Evolutionary conservation across 2,888 invertebrate species (phyloP).

Genomic region (Glyphotaelius pellucidus): DNA sequence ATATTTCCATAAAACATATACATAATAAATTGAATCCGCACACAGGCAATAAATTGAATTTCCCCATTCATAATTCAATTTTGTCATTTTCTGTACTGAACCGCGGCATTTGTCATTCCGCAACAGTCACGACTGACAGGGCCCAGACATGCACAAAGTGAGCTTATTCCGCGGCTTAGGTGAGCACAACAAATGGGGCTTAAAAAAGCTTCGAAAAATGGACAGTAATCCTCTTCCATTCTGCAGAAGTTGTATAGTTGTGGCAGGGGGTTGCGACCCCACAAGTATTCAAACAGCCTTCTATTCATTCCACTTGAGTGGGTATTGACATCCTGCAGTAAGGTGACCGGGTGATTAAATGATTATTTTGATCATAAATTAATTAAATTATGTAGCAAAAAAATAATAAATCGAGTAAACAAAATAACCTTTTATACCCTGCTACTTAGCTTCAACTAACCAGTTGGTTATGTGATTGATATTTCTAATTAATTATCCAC

Average conservation of each 20-base stretch:
- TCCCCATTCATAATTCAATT: not conserved
- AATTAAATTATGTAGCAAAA: too few relatives aligned
- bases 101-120: conserved; percentile 39
- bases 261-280: conserved; percentile 56
- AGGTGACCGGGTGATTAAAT: not conserved
- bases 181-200: conserved; percentile 62
- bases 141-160: conserved; percentile 53
- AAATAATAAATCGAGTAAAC: too few relatives aligned
- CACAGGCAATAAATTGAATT: not conserved
- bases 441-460: too few relatives aligned
- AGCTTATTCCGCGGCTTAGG: conserved; percentile 64
- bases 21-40: not conserved
- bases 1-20: not conserved
- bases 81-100: not conserved
- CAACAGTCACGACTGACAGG: conserved; percentile 9
- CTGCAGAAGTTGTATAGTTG: conserved; percentile 54
- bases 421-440: too few relatives aligned
- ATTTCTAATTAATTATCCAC: too few relatives aligned
- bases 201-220: conserved; percentile 61
- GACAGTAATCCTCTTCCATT: conserved; percentile 64
- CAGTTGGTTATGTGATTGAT: too few relatives aligned
- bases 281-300: not conserved
- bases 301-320: not conserved
- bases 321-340: not conserved
- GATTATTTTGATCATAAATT: too few relatives aligned